phyloP scores from a whole-genome alignment of 2,797 vertebrate species.

The Podarcis siculus region DNA sequence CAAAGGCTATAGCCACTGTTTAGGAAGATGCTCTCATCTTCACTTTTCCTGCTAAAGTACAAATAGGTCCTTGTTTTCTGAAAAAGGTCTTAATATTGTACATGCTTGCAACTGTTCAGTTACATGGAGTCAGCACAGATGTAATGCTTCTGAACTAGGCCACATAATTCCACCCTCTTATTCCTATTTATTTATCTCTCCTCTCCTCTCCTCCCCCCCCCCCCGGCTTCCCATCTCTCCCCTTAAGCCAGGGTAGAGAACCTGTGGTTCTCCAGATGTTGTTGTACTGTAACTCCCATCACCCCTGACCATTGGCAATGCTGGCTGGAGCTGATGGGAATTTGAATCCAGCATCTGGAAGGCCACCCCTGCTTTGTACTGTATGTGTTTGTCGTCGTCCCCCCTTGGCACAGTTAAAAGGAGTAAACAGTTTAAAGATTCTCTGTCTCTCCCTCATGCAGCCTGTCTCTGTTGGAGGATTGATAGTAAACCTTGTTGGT shows the following conservation, averaged over 20 bases:
- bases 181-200: neutral
- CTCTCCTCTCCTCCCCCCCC: neutral
- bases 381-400: neutral
- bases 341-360: neutral
- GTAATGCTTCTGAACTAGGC: neutral
- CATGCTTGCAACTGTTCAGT: neutral
- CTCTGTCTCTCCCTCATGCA: conserved; percentile 71
- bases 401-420: neutral
- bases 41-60: neutral
- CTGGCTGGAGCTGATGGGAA: neutral
- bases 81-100: neutral
- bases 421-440: conserved; percentile 53
- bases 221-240: neutral
- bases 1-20: neutral
- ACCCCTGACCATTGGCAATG: neutral
- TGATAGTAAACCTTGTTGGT: conserved; percentile 96
- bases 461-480: conserved; percentile 95
- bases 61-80: neutral
- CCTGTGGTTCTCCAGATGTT: neutral
- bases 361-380: neutral
- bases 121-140: neutral
- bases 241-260: neutral
- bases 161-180: neutral
- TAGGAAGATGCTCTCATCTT: neutral
- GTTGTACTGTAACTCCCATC: neutral